A percentile compares a stretch with the other conserved stretches of the same genome.
Conservation (phyloP, 2,888 invertebrate genomes). For the Hemithea aestivaria region DNA sequence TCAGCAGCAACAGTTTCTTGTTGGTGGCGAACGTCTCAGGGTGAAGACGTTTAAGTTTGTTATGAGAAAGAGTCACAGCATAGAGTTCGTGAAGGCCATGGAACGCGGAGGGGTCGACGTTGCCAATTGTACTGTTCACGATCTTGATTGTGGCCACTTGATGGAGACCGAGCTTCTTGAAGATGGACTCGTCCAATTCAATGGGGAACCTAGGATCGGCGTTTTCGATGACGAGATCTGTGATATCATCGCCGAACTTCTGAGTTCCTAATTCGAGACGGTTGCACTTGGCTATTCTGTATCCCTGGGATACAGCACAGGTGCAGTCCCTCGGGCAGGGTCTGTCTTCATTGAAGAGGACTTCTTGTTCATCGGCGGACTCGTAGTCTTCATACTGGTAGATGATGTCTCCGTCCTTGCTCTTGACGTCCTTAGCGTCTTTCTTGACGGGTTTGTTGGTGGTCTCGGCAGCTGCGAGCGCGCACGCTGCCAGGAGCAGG, state of each 20-base stretch:
- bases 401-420: slow-evolving; percentile 49
- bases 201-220: slow-evolving; percentile 79
- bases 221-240: slow-evolving; percentile 83
- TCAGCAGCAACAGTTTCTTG: slow-evolving; percentile 81
- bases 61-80: slow-evolving; percentile 84
- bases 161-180: slow-evolving; percentile 81
- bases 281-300: slow-evolving; percentile 82
- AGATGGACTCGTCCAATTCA: slow-evolving; percentile 79
- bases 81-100: slow-evolving; percentile 82
- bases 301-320: slow-evolving; percentile 80
- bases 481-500: slow-evolving; percentile 71
- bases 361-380: slow-evolving; percentile 68
- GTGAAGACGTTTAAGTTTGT: slow-evolving; percentile 82
- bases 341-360: slow-evolving; percentile 67
- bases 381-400: slow-evolving; percentile 69
- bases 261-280: slow-evolving; percentile 83
- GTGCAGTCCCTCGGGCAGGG: slow-evolving; percentile 82
- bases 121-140: slow-evolving; percentile 83
- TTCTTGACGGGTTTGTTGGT: slow-evolving; percentile 60
- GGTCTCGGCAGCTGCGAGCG: slow-evolving; percentile 59
- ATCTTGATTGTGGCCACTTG: slow-evolving; percentile 84
- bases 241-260: slow-evolving; percentile 82
- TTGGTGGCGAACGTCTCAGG: slow-evolving; percentile 85
- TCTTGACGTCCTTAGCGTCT: slow-evolving; percentile 41
- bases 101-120: slow-evolving; percentile 84